Evolutionary conservation across 1,140 invertebrate genomes (phyloP).

Genomic region (Drosophila tropicalis): DNA sequence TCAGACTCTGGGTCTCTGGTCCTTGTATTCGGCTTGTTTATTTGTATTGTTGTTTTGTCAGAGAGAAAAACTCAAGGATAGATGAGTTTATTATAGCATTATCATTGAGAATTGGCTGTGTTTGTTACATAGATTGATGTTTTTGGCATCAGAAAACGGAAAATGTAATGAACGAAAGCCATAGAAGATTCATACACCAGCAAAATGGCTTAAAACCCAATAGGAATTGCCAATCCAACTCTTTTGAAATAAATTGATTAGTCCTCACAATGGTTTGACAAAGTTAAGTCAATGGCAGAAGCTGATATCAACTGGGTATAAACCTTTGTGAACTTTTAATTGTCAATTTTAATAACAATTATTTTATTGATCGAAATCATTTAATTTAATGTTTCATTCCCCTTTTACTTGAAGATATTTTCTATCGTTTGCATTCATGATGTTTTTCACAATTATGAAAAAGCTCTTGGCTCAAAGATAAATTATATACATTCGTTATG

Average conservation of each 20-base stretch:
- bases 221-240: too few relatives aligned
- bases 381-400: background rate
- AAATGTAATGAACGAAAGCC: too few relatives aligned
- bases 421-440: background rate
- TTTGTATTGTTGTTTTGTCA: background rate
- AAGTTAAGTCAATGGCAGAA: too few relatives aligned
- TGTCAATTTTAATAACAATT: too few relatives aligned
- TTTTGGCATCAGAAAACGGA: background rate
- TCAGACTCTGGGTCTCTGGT: conserved; percentile 17
- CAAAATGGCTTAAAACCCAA: too few relatives aligned
- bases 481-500: background rate
- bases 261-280: too few relatives aligned
- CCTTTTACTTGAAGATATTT: background rate
- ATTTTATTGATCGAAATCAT: too few relatives aligned
- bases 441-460: background rate
- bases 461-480: background rate
- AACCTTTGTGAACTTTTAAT: too few relatives aligned
- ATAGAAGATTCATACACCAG: too few relatives aligned
- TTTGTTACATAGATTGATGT: background rate
- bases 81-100: background rate
- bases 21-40: background rate
- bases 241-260: too few relatives aligned
- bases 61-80: background rate
- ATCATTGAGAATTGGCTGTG: background rate
- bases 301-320: too few relatives aligned